Percentiles rank a stretch among this genome's conserved stretches.
Conservation (phyloP, 2,888 invertebrate species). For the Corbicula japonica region DNA sequence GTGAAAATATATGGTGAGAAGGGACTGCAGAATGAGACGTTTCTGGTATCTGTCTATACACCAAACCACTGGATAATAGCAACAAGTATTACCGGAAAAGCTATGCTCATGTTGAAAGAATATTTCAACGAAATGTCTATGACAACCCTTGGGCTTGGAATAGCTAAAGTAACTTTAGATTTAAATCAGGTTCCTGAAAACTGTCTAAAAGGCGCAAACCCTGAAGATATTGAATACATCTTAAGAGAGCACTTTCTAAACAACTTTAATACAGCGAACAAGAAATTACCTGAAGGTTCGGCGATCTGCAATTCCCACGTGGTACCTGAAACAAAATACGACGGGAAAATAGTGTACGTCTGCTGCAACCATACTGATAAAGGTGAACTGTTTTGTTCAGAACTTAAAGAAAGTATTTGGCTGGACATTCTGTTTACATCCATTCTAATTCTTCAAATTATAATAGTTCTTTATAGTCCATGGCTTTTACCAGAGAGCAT, state of each 20-base stretch:
- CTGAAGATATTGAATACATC: background rate
- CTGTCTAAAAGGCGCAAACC: background rate
- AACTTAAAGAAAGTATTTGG: background rate
- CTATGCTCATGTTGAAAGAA: background rate
- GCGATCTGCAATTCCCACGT: background rate
- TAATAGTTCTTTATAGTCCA: background rate
- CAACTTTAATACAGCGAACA: background rate
- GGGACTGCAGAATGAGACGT: background rate
- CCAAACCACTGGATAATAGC: background rate
- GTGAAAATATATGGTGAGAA: slow-evolving; percentile 10
- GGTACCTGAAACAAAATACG: background rate
- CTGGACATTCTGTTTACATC: background rate
- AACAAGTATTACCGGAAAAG: background rate
- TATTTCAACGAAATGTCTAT: background rate
- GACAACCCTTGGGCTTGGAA: background rate
- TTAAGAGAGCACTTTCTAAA: background rate
- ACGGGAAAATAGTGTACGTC: slow-evolving; percentile 14
- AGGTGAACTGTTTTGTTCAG: slow-evolving; percentile 1
- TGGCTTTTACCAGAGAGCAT: background rate
- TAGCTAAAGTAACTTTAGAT: background rate
- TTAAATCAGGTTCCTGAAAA: background rate
- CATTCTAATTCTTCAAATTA: background rate
- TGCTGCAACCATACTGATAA: slow-evolving; percentile 37
- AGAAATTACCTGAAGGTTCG: background rate
- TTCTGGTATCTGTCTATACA: slow-evolving; percentile 1